phyloP scores from a whole-genome alignment of 2,888 invertebrate species.

The Chloroclystis v-ata region DNA sequence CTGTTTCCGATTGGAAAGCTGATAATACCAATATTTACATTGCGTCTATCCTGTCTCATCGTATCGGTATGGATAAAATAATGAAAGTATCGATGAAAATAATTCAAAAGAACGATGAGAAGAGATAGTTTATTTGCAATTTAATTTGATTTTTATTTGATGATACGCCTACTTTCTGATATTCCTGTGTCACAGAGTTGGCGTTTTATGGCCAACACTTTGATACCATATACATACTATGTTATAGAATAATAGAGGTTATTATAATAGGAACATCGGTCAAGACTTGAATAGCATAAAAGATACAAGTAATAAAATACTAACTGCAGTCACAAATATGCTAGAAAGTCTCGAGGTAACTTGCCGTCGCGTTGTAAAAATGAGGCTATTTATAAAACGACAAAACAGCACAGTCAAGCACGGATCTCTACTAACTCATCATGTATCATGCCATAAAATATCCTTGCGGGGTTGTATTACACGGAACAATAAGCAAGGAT shows the following conservation, averaged over 20 bases:
- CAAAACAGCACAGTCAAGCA: conserved; percentile 7
- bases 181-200: too few relatives aligned
- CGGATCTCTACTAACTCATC: conserved; percentile 16
- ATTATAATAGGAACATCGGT: too few relatives aligned
- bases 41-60: neutral
- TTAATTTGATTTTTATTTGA: too few relatives aligned
- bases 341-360: neutral
- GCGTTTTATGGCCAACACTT: too few relatives aligned
- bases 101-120: too few relatives aligned
- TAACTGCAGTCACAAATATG: neutral
- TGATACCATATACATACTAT: too few relatives aligned
- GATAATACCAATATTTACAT: neutral
- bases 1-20: neutral
- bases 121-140: too few relatives aligned
- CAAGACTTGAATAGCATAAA: too few relatives aligned
- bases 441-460: conserved; percentile 19
- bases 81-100: too few relatives aligned
- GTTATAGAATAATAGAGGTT: too few relatives aligned
- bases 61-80: neutral
- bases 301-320: too few relatives aligned
- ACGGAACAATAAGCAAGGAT: conserved; percentile 1
- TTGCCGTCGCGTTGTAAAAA: neutral
- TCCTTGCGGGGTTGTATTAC: conserved; percentile 12
- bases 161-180: too few relatives aligned
- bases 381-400: conserved; percentile 1